These are phyloP conservation scores for Tragelaphus buxtoni DNA, from an alignment of 2,113 vertebrate species.

Conservation along the genomic window DNA sequence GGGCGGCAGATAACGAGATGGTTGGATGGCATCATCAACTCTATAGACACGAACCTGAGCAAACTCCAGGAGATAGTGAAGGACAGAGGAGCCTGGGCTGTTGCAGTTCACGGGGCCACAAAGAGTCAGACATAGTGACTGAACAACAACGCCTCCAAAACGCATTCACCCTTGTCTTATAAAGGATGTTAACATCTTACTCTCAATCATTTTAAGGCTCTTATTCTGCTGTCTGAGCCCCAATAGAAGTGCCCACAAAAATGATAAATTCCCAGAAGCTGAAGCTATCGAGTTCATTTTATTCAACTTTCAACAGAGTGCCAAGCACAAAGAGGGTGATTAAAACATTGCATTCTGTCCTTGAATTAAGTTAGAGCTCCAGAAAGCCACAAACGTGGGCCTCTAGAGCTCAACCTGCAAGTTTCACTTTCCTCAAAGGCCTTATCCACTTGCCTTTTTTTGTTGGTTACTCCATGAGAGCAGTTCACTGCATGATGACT, in stretches of 20 bases:
- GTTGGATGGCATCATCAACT: background rate
- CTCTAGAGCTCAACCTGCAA: background rate
- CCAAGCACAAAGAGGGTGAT: background rate
- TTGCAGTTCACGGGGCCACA: background rate
- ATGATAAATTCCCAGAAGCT: constrained; percentile 31
- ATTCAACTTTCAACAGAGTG: constrained; percentile 30
- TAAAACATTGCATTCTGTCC: background rate
- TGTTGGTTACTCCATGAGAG: background rate
- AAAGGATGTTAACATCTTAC: constrained; percentile 3
- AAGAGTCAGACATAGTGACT: background rate
- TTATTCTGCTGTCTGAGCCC: background rate
- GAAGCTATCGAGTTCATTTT: constrained; percentile 19
- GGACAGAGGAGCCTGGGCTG: background rate
- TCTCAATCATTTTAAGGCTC: background rate
- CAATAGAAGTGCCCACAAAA: constrained; percentile 18
- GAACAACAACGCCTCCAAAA: background rate
- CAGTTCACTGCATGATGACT: background rate
- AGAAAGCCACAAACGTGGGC: background rate
- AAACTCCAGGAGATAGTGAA: background rate
- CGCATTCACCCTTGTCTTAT: background rate
- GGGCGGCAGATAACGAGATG: background rate
- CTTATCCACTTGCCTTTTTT: background rate
- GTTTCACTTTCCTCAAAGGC: background rate
- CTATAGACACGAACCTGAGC: background rate
- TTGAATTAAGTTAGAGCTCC: constrained; percentile 1